Base-by-base conservation (phyloP, 2,888 invertebrate species). In the Hypomecis punctinalis region DNA sequence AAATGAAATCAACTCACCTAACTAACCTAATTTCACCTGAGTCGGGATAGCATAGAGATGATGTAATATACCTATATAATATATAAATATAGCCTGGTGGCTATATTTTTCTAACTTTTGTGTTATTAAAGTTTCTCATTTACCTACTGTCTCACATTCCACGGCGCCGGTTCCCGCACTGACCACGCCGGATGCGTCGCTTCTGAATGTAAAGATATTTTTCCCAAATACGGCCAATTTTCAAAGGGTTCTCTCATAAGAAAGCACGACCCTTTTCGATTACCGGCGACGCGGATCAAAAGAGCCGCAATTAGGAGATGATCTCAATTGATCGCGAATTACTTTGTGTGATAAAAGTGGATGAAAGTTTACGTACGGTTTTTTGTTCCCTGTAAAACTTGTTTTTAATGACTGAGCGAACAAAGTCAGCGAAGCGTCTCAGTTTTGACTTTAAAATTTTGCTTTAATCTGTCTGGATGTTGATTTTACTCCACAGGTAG, bases 171-270 rank as follows among this genome's bases (percentile, higher is more conserved):
- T 43, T 48, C 35, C 65, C 60, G 49, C 8, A 45, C 64, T 62
- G 68, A 71, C 71, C 68, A 54, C 63, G 66, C 70, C 90, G 90
- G 91, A 91, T 88, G 85, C 88, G 83, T 81, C 85, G 85, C 82
- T 80, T 76, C 84, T 82, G 91, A 92, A 91, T 92, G 91, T 88
- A 89, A 91, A 93, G 90, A 91, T 90, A 92, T 91, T 91, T 90
- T 87, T 78, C 82, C 65, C 82, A 85, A 90, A 90, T 85, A 84
- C 84, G 83, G 85, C 84, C 87, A 90, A 84, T 88, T 91, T 89
- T 88, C 87, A 90, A 91, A 91, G 88, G 90, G 88, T 85, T 87
- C 79, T 60, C 85, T 89, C 86, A 85, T 84, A 85, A 87, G 81
- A 81, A 83, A 86, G 88, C 87, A 86, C 73, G 81, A 85, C 88